These are phyloP conservation scores for Platyscapa corneri DNA, from an alignment of 1,140 invertebrate species.

Conservation along the genomic window DNA sequence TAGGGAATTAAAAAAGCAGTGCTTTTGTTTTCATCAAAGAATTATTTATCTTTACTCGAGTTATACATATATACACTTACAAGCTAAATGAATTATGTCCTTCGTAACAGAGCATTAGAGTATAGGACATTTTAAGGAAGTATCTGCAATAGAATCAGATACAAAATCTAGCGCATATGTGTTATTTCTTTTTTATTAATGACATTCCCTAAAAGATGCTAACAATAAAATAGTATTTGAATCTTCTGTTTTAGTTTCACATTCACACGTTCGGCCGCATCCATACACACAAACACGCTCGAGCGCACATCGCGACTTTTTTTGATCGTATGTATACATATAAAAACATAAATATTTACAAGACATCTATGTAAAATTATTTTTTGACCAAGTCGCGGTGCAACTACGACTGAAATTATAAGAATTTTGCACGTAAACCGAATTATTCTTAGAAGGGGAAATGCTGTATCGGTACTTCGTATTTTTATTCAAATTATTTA, in stretches of 20 bases:
- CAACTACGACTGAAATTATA: slow-evolving; percentile 50
- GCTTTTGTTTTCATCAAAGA: slow-evolving; percentile 38
- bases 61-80: slow-evolving; percentile 54
- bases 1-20: slow-evolving; percentile 2
- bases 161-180: slow-evolving; percentile 30
- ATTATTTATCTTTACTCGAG: slow-evolving; percentile 46
- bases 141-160: slow-evolving; percentile 40
- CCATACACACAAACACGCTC: slow-evolving; percentile 52
- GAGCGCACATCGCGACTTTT: slow-evolving; percentile 55
- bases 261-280: slow-evolving; percentile 22
- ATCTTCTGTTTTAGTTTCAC: slow-evolving; percentile 69
- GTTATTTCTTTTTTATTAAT: slow-evolving; percentile 67
- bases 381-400: slow-evolving; percentile 60
- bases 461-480: slow-evolving; percentile 45
- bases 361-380: slow-evolving; percentile 69
- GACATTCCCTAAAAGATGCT: slow-evolving; percentile 68
- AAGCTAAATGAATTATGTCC: slow-evolving; percentile 45
- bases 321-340: slow-evolving; percentile 66
- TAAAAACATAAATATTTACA: slow-evolving; percentile 75
- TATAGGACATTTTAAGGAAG: slow-evolving; percentile 27
- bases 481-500: slow-evolving; percentile 53
- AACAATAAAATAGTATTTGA: slow-evolving; percentile 71
- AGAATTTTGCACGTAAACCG: slow-evolving; percentile 60
- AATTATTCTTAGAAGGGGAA: slow-evolving; percentile 66
- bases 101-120: slow-evolving; percentile 1